A percentile compares a stretch with the other conserved stretches of the same genome.
These are phyloP conservation scores for Eulimnadia texana DNA, from an alignment of 1,140 invertebrate species.

Conservation along the genomic window DNA sequence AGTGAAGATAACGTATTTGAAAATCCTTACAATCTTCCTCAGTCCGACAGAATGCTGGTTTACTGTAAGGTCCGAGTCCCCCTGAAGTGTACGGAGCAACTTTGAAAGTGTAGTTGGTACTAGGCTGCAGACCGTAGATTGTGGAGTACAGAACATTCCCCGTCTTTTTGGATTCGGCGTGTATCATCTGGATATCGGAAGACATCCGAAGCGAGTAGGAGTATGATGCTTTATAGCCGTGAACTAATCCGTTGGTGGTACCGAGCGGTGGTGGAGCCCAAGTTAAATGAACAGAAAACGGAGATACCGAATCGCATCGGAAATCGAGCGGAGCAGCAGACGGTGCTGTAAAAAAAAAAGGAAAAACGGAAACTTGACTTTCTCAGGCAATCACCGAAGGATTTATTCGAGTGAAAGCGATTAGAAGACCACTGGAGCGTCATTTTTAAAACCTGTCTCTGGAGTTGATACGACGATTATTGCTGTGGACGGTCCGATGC, in stretches of 20 bases:
- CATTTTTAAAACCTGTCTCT: slow-evolving; percentile 11
- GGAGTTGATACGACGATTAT: slow-evolving; percentile 6
- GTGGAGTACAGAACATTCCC: slow-evolving; percentile 1
- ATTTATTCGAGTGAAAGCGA: too few species aligned
- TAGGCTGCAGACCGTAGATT: slow-evolving; percentile 46
- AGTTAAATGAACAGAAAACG: slow-evolving; percentile 56
- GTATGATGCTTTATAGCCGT: slow-evolving; percentile 34
- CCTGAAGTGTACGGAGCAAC: slow-evolving; percentile 72
- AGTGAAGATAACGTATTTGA: too few species aligned
- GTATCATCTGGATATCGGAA: background rate
- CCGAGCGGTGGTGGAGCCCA: slow-evolving; percentile 56
- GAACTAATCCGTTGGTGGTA: slow-evolving; percentile 52
- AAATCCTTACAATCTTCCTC: slow-evolving; percentile 66
- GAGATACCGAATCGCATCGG: slow-evolving; percentile 50
- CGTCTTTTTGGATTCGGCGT: slow-evolving; percentile 2
- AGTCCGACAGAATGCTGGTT: slow-evolving; percentile 71
- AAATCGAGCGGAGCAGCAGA: slow-evolving; percentile 56
- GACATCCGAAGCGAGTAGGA: background rate
- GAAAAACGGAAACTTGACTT: too few species aligned
- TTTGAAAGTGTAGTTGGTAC: slow-evolving; percentile 87
- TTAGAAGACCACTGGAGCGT: too few species aligned
- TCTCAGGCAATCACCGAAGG: slow-evolving; percentile 1
- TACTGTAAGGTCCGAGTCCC: slow-evolving; percentile 70
- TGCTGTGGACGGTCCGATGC: slow-evolving; percentile 8
- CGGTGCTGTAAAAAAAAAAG: slow-evolving; percentile 29